Percentiles rank a stretch among this genome's conserved stretches.
phyloP scores from a whole-genome alignment of 2,797 vertebrate genomes.

The Sphenopsis melanotis region DNA sequence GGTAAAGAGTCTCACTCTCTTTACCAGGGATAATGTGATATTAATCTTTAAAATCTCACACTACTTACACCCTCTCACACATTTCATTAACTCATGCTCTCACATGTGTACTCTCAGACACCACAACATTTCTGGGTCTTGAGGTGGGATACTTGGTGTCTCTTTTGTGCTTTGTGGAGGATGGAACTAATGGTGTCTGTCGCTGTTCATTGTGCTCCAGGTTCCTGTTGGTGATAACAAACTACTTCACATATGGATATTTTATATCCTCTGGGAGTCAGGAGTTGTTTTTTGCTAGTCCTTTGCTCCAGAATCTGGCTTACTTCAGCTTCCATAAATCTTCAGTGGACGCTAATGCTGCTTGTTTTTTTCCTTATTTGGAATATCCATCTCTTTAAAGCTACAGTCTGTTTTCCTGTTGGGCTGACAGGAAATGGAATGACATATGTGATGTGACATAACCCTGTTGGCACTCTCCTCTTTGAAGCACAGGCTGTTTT shows the following conservation, averaged over 20 bases:
- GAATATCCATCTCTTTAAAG: not conserved
- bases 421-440: not conserved
- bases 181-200: not conserved
- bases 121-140: not conserved
- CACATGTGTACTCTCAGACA: accelerated
- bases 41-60: not conserved
- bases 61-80: not conserved
- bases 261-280: not conserved
- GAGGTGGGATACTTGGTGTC: not conserved
- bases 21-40: not conserved
- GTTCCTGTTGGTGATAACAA: not conserved
- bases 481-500: not conserved
- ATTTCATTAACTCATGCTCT: not conserved
- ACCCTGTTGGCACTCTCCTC: not conserved
- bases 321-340: not conserved
- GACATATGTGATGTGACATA: not conserved
- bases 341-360: not conserved
- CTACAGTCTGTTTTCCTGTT: not conserved
- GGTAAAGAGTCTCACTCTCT: not conserved
- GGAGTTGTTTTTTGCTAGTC: not conserved
- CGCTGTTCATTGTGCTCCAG: not conserved
- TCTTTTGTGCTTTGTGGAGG: accelerated
- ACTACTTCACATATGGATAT: accelerated
- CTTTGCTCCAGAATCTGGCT: not conserved
- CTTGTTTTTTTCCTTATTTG: not conserved